Evolutionary conservation across 2,113 vertebrate species (phyloP).

Genomic region (Catagonus wagneri): DNA sequence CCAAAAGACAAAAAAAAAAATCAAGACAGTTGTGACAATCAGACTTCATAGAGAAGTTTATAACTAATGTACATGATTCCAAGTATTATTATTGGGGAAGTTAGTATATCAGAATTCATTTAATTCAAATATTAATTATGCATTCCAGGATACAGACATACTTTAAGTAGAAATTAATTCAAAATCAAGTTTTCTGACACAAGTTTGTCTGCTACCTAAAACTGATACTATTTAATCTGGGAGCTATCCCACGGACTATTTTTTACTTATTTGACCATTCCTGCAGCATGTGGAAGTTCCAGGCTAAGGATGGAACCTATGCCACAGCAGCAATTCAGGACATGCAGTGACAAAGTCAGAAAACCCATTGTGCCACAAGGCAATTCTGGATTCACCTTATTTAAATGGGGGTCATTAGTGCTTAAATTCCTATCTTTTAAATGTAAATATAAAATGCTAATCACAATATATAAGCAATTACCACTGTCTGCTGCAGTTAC

Average conservation of each 20-base stretch:
- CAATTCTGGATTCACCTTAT: conserved; percentile 4
- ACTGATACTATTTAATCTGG: conserved; percentile 45
- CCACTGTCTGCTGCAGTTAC: conserved; percentile 78
- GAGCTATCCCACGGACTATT: neutral
- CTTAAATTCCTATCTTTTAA: conserved; percentile 48
- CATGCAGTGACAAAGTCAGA: too few species aligned
- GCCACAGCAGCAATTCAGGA: too few species aligned
- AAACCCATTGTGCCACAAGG: too few species aligned
- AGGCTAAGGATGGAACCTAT: too few species aligned
- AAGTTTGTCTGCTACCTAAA: conserved; percentile 26
- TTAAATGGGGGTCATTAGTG: conserved; percentile 56
- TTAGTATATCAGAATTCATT: conserved; percentile 6
- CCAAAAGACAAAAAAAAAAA: too few species aligned
- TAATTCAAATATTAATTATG: conserved; percentile 41
- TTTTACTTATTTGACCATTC: too few species aligned
- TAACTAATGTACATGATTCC: conserved; percentile 4
- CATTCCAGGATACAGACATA: neutral
- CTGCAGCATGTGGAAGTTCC: too few species aligned
- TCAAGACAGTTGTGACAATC: neutral
- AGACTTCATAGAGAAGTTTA: conserved; percentile 22
- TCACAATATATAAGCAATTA: conserved; percentile 80
- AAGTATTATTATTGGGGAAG: neutral
- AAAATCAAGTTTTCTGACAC: conserved; percentile 24
- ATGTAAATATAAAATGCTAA: conserved; percentile 72
- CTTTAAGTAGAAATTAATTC: conserved; percentile 34